phyloP scores from a whole-genome alignment of 2,888 invertebrate species.

The Hypomecis atomaria region DNA sequence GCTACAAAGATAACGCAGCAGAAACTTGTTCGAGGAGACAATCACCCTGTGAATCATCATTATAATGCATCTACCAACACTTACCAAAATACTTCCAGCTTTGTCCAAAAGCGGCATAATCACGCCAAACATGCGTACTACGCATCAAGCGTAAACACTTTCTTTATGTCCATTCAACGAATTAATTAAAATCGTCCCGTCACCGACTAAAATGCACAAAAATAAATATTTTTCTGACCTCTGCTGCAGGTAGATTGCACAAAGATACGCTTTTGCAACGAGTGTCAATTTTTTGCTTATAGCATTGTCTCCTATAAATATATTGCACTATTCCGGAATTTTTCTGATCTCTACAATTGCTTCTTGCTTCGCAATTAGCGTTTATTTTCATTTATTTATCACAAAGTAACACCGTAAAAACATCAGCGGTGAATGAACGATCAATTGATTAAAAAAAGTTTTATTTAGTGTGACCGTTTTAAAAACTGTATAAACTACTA shows the following conservation, averaged over 20 bases:
- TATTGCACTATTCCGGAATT: constrained; percentile 76
- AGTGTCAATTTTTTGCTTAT: constrained; percentile 59
- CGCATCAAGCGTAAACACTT: constrained; percentile 66
- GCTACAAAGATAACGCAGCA: constrained; percentile 35
- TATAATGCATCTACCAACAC: constrained; percentile 64
- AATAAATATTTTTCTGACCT: constrained; percentile 69
- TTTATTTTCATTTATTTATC: constrained; percentile 79
- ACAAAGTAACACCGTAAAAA: constrained; percentile 82
- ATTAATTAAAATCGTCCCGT: constrained; percentile 63
- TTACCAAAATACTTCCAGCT: constrained; percentile 72
- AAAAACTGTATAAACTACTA: too few species aligned
- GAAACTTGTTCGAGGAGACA: constrained; percentile 40
- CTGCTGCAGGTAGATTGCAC: constrained; percentile 80
- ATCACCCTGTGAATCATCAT: constrained; percentile 72
- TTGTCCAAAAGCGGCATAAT: constrained; percentile 57
- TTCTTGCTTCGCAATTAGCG: constrained; percentile 69
- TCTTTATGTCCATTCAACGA: constrained; percentile 65
- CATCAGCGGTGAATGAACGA: constrained; percentile 84
- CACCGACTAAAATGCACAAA: constrained; percentile 74
- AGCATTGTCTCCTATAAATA: constrained; percentile 59
- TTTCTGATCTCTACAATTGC: constrained; percentile 65
- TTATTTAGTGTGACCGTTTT: too few species aligned
- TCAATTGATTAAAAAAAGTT: constrained; percentile 76
- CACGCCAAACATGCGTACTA: constrained; percentile 62
- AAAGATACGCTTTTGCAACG: constrained; percentile 66